phyloP scores from a whole-genome alignment of 2,888 invertebrate genomes.

The Spilarctia lutea region DNA sequence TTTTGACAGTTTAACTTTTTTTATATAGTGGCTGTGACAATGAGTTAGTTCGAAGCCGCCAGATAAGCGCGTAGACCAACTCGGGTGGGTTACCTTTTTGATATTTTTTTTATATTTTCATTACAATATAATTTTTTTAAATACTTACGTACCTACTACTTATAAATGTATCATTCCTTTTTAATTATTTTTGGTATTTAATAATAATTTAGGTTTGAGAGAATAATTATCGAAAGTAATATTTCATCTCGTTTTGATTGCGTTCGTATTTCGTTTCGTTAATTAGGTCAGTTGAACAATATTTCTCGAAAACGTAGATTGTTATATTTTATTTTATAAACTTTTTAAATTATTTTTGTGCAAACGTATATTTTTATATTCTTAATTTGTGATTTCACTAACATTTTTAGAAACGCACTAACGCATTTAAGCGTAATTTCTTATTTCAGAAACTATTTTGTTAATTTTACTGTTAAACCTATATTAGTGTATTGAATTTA shows the following conservation, averaged over 20 bases:
- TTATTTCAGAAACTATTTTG: too few species aligned
- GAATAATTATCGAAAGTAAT: background rate
- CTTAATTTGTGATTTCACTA: too few species aligned
- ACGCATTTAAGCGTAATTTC: too few species aligned
- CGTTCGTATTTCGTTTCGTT: slow-evolving; percentile 12
- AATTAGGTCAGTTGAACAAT: slow-evolving; percentile 2
- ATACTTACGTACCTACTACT: too few species aligned
- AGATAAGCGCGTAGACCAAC: slow-evolving; percentile 58
- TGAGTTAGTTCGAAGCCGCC: slow-evolving; percentile 64
- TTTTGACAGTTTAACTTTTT: slow-evolving; percentile 46
- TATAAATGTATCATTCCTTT: too few species aligned
- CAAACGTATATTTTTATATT: background rate
- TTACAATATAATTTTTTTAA: background rate
- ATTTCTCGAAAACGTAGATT: background rate
- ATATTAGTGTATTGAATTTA: too few species aligned
- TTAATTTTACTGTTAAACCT: too few species aligned
- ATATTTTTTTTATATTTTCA: background rate
- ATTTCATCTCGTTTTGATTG: slow-evolving; percentile 1
- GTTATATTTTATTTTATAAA: slow-evolving; percentile 8
- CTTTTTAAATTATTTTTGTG: background rate
- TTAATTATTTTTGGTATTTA: background rate
- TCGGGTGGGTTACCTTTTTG: slow-evolving; percentile 20
- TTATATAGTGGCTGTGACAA: slow-evolving; percentile 56
- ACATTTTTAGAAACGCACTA: too few species aligned
- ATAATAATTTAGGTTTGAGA: background rate